A percentile compares a stretch with the other conserved stretches of the same genome.
Evolutionary conservation across 2,888 invertebrate genomes (phyloP).

Genomic region (Dichetophora obliterata): DNA sequence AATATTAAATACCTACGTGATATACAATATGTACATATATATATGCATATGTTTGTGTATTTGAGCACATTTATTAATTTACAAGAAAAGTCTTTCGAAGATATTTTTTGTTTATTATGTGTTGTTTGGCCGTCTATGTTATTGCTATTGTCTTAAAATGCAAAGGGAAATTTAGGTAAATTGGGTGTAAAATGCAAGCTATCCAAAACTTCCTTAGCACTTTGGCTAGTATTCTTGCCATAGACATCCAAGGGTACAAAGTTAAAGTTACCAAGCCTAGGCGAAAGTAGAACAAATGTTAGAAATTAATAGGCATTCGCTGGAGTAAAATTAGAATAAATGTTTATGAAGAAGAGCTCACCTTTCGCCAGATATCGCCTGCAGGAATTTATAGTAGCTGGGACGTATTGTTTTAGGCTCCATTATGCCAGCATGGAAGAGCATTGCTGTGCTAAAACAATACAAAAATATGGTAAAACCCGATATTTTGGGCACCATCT

Average conservation of each 20-base stretch:
- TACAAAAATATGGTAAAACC: conserved; percentile 81
- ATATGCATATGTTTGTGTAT: background rate
- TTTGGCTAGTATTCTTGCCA: conserved; percentile 73
- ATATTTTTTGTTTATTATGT: too few relatives aligned
- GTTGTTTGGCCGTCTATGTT: background rate
- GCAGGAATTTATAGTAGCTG: conserved; percentile 88
- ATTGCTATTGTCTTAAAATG: conserved; percentile 48
- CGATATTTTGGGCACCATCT: conserved; percentile 77
- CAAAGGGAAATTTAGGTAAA: conserved; percentile 57
- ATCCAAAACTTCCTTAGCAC: conserved; percentile 69
- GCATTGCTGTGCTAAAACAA: conserved; percentile 80
- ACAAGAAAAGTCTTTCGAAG: too few relatives aligned
- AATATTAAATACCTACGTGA: too few relatives aligned
- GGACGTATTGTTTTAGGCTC: conserved; percentile 83
- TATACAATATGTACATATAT: background rate
- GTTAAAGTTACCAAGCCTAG: conserved; percentile 75
- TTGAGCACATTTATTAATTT: too few relatives aligned
- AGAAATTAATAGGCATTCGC: background rate
- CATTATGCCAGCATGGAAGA: conserved; percentile 83
- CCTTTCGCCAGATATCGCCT: conserved; percentile 80
- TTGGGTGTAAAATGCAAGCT: conserved; percentile 55
- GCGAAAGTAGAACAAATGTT: conserved; percentile 3
- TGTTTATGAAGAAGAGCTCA: conserved; percentile 55
- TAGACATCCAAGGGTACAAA: conserved; percentile 74
- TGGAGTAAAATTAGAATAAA: background rate